These are phyloP conservation scores for Elgaria multicarinata DNA, from an alignment of 2,113 vertebrate genomes.

Conservation along the genomic window DNA sequence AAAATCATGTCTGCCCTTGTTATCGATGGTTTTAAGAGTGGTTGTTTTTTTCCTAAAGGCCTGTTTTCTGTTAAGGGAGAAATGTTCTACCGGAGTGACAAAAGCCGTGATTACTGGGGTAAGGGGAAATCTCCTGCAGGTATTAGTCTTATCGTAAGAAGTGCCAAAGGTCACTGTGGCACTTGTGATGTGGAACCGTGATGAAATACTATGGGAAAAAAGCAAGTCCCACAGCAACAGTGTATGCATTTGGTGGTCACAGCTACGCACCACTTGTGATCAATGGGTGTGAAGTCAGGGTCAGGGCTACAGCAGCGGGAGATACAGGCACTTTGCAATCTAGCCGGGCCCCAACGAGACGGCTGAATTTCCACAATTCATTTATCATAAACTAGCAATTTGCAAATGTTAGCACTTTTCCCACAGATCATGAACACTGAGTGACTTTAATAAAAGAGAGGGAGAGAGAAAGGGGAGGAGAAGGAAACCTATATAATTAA, in stretches of 20 bases:
- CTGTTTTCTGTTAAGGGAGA: background rate
- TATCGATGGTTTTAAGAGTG: conserved; percentile 35
- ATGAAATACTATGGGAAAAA: conserved; percentile 78
- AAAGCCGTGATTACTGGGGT: conserved; percentile 63
- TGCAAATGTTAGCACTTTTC: conserved; percentile 81
- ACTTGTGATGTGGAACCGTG: conserved; percentile 67
- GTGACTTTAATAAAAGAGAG: conserved; percentile 72
- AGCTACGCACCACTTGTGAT: conserved; percentile 77
- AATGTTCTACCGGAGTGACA: conserved; percentile 45
- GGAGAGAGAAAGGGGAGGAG: conserved; percentile 6
- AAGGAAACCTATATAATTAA: conserved; percentile 70
- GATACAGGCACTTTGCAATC: conserved; percentile 71
- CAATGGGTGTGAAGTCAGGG: conserved; percentile 77
- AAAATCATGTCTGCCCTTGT: conserved; percentile 38
- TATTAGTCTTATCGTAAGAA: conserved; percentile 70
- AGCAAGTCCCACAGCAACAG: conserved; percentile 70
- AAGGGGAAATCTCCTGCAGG: conserved; percentile 75
- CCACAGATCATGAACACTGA: conserved; percentile 75
- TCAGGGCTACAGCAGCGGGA: conserved; percentile 74
- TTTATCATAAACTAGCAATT: conserved; percentile 80
- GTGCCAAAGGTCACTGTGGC: conserved; percentile 69
- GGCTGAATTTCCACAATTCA: conserved; percentile 77
- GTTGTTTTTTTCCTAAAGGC: conserved; percentile 36
- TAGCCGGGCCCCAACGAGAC: conserved; percentile 70
- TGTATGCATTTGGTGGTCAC: conserved; percentile 73